Percentiles rank a stretch among this genome's conserved stretches.
phyloP scores from a whole-genome alignment of 2,888 invertebrate species.

The Gymnoscelis rufifasciata region DNA sequence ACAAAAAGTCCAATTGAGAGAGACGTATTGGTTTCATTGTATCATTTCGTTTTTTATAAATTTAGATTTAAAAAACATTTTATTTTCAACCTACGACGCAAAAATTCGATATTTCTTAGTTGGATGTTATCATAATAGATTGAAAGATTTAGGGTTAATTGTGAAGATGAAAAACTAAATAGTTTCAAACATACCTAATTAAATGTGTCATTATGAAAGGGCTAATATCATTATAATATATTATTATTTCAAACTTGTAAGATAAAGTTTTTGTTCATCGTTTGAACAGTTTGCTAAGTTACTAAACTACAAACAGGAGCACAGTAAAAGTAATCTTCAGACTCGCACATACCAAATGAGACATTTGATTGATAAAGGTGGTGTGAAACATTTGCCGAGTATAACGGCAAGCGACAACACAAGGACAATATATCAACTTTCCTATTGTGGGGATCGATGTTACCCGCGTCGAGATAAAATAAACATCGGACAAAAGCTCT shows the following conservation, averaged over 20 bases:
- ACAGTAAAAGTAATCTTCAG: background rate
- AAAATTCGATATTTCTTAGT: too few species aligned
- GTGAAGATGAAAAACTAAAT: too few species aligned
- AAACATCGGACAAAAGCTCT: constrained; percentile 28
- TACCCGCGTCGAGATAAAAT: constrained; percentile 30
- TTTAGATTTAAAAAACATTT: background rate
- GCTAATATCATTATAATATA: too few species aligned
- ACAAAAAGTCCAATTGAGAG: constrained; percentile 3
- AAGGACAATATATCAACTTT: constrained; percentile 29
- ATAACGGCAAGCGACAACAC: constrained; percentile 22
- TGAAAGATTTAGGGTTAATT: too few species aligned
- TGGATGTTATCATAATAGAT: too few species aligned
- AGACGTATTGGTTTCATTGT: background rate
- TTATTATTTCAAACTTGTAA: too few species aligned
- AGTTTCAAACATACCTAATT: too few species aligned
- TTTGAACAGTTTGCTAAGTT: too few species aligned
- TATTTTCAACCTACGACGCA: too few species aligned
- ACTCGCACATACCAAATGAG: constrained; percentile 1
- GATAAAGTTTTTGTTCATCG: too few species aligned
- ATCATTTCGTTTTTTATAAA: background rate
- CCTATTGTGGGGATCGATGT: constrained; percentile 25
- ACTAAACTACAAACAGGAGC: background rate
- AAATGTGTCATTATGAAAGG: too few species aligned
- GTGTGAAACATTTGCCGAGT: constrained; percentile 20
- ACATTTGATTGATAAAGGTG: constrained; percentile 8